Evolutionary conservation across 2,113 vertebrate species (phyloP), one percentile per base, ranked within the genome.

Genomic region (Pterocles orientalis): DNA sequence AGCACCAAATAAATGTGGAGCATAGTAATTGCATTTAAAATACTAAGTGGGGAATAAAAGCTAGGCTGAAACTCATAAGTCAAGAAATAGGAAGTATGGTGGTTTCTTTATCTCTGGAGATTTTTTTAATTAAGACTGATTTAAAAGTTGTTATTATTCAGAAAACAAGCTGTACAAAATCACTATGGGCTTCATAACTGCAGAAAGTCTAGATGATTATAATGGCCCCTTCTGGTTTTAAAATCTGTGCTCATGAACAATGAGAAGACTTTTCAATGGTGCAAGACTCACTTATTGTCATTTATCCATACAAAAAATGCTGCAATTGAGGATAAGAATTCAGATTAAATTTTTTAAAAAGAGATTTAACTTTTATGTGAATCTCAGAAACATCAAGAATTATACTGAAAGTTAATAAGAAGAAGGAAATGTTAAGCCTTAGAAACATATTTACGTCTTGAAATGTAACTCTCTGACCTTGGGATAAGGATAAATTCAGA

Each of bases 61-160:
- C 17, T 45, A 58, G 9, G 43, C 20, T 19, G 16, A 89, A 89
- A 90, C 36, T 50, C 26, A 11, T 45, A 69, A 80, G 23, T 69
- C 13, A n/a, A 33, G 53, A 60, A 73, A 85, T 43, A 4, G 31
- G 14, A 91, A 82, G 11, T 68, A 36, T 45, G 9, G 12, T 66
- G 25, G 18, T 36, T 82, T 72, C 18, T 84, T 56, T 79, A 53
- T 72, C 48, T 84, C 78, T 65, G 20, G 31, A 91, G 87, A 58
- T 48, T 66, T 88, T 88, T 95, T 92, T 45, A 91, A 95, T 95
- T 95, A 91, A 92, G 70, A 82, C n/a, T 84, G 57, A 64, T 91
- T 85, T 87, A 50, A 91, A 83, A 95, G 12, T 69, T 25, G 10
- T 12, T 72, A 36, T 86, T 88, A 84, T 84, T 91, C 33, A 50